Percentiles rank a stretch among this genome's conserved stretches.
phyloP scores from a whole-genome alignment of 2,113 vertebrate species.

The Datnioides undecimradiatus region DNA sequence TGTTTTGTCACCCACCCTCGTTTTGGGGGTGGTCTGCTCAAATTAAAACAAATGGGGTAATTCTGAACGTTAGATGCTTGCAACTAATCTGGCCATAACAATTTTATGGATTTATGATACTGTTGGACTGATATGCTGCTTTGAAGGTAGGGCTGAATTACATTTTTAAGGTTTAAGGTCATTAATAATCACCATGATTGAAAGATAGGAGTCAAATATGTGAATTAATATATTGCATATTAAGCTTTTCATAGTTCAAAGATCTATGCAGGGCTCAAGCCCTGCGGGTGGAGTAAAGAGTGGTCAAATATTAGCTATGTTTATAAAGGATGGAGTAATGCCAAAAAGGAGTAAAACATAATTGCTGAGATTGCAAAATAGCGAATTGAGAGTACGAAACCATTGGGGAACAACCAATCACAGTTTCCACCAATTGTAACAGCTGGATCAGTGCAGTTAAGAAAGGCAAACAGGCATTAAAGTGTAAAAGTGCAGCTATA shows the following conservation, averaged over 20 bases:
- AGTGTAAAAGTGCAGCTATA: neutral
- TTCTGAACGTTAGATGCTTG: constrained; percentile 16
- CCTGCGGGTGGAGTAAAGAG: neutral
- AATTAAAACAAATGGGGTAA: constrained; percentile 50
- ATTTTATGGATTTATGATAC: constrained; percentile 33
- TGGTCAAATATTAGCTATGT: neutral
- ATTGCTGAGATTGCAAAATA: neutral
- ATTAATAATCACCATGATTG: neutral
- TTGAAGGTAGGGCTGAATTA: neutral
- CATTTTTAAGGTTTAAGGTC: constrained; percentile 11
- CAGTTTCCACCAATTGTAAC: constrained; percentile 28
- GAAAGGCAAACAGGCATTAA: constrained; percentile 14
- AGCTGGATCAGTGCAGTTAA: constrained; percentile 7
- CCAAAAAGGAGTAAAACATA: neutral
- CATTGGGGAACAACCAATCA: constrained; percentile 12
- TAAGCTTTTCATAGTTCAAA: neutral
- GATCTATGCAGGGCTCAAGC: neutral
- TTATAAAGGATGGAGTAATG: neutral
- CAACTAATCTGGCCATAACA: neutral
- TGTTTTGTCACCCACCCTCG: constrained; percentile 24
- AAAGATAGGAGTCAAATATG: neutral
- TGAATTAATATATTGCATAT: neutral
- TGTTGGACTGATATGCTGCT: neutral
- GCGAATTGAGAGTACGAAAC: too few species aligned
- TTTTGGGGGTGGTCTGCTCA: constrained; percentile 11